phyloP scores from a whole-genome alignment of 2,888 invertebrate species.

The Euplexia lucipara region DNA sequence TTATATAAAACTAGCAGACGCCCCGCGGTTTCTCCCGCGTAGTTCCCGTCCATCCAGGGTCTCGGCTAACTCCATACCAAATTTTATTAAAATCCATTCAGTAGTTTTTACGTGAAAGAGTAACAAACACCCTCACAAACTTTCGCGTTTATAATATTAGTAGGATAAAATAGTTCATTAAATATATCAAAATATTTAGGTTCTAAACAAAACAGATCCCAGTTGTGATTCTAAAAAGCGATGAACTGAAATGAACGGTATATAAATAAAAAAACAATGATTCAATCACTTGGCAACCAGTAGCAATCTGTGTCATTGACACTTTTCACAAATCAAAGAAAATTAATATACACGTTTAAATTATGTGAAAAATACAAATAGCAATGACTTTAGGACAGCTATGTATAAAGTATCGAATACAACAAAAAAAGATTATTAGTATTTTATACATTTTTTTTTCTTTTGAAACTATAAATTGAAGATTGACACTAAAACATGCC shows the following conservation, averaged over 20 bases:
- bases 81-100: too few species aligned
- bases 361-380: constrained; percentile 9
- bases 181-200: too few species aligned
- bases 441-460: not conserved
- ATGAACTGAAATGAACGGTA: not conserved
- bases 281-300: constrained; percentile 36
- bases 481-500: constrained; percentile 24
- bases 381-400: not conserved
- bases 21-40: too few species aligned
- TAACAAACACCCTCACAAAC: too few species aligned
- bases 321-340: constrained; percentile 32
- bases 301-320: constrained; percentile 32
- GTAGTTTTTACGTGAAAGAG: too few species aligned
- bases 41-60: too few species aligned
- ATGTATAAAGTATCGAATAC: not conserved
- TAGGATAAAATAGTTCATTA: not conserved
- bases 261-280: constrained; percentile 25
- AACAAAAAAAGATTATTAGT: not conserved
- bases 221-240: not conserved
- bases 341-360: constrained; percentile 24
- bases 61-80: too few species aligned
- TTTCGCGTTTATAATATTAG: too few species aligned
- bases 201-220: not conserved
- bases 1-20: too few species aligned
- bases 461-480: not conserved